Base-by-base conservation (phyloP, 2,888 invertebrate species). In the Sesia apiformis region DNA sequence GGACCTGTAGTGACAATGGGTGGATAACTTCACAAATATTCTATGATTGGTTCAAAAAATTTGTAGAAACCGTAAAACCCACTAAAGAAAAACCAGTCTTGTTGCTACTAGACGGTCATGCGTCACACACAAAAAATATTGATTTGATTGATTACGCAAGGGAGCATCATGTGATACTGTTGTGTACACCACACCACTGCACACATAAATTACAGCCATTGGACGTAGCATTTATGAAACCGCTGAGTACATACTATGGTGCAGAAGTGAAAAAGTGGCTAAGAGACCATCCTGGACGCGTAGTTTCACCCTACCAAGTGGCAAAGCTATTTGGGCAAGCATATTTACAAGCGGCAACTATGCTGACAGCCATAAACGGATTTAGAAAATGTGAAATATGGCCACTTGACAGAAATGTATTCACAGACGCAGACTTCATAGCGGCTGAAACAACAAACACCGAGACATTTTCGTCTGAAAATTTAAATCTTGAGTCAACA, bases 51-150 rank as follows among this genome's bases (percentile, higher is more conserved):
- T 40, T 56, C 38, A 6, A 54, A 41, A 54, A 56, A 43, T 56
- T 56, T 50, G 41, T 52, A 23, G 6, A 38, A 1, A 46, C 46
- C 4, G 54, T 53, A 3, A 57, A 57, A 42, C 54, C 57, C 4
- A 49, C 49, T 4, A 6, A 51, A 53, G 57, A 65, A 51, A 52
- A 56, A 38, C 58, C 63, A 55, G 59, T 68, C 42, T 58, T 70
- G 39, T 56, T 70, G 8, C 40, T 69, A 42, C 60, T 70, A 7
- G 66, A 69, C 58, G 64, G 65, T 3, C 67, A 70, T 54, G 58
- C 64, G 41, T 66, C 65, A 5, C 65, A 70, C 51, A 59, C 60
- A 5, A 69, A 66, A 58, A 69, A 66, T 58, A 52, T 66, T 23
- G 63, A 63, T 23, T 63, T 64, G 4, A 23, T 51, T 6, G 39